Percentiles rank a stretch among this genome's conserved stretches.
These are phyloP conservation scores for Mungos mungo DNA, from an alignment of 2,113 vertebrate genomes.

Conservation along the genomic window DNA sequence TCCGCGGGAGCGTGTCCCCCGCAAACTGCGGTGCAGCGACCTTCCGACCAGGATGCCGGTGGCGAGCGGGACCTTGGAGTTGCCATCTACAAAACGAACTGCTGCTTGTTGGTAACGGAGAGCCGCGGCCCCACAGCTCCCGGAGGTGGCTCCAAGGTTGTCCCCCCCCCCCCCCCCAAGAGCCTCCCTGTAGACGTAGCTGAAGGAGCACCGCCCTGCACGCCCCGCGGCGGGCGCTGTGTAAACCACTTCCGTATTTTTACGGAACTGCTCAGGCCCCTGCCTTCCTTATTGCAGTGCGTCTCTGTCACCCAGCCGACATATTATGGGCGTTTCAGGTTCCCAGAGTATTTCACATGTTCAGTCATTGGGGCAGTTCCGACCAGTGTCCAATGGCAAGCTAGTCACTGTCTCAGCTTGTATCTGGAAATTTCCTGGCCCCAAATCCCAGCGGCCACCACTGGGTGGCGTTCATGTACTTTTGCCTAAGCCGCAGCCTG, in stretches of 20 bases:
- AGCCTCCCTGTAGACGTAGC: no score
- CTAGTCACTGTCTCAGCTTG: background rate
- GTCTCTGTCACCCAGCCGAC: background rate
- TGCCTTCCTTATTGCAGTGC: background rate
- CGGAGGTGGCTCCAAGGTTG: background rate
- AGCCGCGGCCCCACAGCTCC: background rate
- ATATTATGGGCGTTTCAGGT: background rate
- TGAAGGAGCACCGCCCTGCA: background rate
- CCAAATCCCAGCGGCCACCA: background rate
- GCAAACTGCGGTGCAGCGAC: fast-evolving
- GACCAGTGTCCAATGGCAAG: background rate
- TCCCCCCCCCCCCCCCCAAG: no score
- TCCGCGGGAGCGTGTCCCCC: background rate
- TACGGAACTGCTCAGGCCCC: background rate
- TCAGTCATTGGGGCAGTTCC: background rate
- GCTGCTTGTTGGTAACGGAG: background rate
- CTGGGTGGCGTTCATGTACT: conserved; percentile 10
- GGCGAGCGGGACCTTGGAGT: background rate
- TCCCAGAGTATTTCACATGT: background rate
- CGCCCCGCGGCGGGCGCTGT: no score
- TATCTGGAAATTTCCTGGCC: background rate
- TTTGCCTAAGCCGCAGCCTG: background rate
- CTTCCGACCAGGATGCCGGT: background rate
- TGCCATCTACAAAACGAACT: background rate
- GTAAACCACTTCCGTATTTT: background rate